Evolutionary conservation across 2,888 invertebrate species (phyloP).

Genomic region (Julus scandinavius): DNA sequence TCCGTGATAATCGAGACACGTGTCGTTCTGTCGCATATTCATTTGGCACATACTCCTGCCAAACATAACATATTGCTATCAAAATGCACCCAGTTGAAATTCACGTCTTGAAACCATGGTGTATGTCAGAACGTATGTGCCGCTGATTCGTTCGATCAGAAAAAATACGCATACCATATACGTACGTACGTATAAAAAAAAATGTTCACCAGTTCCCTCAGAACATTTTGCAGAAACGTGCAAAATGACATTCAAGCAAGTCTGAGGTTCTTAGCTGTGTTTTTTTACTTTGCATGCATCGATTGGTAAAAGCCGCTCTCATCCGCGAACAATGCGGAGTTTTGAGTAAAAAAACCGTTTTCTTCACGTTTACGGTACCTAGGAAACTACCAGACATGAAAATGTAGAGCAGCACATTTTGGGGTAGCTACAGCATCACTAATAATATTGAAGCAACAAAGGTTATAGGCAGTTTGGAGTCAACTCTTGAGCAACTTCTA

Average conservation of each 20-base stretch:
- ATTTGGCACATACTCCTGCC: background rate
- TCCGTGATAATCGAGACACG: background rate
- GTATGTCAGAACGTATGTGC: background rate
- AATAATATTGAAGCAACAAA: background rate
- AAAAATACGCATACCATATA: background rate
- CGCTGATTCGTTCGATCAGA: background rate
- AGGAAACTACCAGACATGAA: background rate
- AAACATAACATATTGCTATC: background rate
- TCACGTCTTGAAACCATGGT: background rate
- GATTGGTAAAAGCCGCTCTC: conserved; percentile 7
- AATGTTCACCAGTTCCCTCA: background rate
- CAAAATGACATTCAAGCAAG: background rate
- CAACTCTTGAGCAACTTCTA: background rate
- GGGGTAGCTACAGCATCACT: background rate
- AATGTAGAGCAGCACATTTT: background rate
- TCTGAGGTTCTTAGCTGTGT: background rate
- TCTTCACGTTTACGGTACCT: background rate
- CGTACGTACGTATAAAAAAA: no score
- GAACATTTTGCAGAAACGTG: background rate
- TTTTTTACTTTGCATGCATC: background rate
- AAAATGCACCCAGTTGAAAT: background rate
- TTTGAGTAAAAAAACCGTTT: background rate
- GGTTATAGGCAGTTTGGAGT: background rate
- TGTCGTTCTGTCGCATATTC: background rate
- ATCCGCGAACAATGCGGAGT: background rate